Evolutionary conservation across 2,888 invertebrate species (phyloP), one percentile per base, ranked within the genome.

Genomic region (Heliconius aoede): DNA sequence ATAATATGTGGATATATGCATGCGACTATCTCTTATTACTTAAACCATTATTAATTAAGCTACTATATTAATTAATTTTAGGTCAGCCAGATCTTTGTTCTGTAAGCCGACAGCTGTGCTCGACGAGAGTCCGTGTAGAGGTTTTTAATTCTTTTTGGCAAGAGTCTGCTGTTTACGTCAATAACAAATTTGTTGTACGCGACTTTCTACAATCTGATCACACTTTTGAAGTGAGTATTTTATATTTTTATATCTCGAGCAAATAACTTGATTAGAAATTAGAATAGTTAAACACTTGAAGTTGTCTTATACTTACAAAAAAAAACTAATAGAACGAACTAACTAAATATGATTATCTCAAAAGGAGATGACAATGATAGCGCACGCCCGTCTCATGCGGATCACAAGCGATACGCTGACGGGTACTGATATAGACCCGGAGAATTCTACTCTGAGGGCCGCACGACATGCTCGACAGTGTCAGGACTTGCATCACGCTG

Each of bases 401-500:
- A 81, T 84, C 5, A 85, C 91, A 0, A 80, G 83, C 58, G 83
- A 86, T 28, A 84, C 86, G 5, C 80, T 94, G 30, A 76, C 87
- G 11, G 85, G 81, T 0, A 67, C 64, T 0, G 86, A 86, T 11
- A 81, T 78, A 9, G 62, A 60, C 4, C 80, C 69, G 3, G 82
- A 83, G 3, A 85, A 88, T 7, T 83, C 86, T 0, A 82, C 80
- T 0, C 79, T 90, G 3, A 84, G 86, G 13, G 91, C 94, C 0
- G 94, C 94, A 0, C 84, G 94, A 58, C 90, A 92, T 28, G 91
- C 94, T 0, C 85, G 91, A 2, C 93, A 93, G 40, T 85, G 92
- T 83, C 91, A 92, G 74, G 91, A 94, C 72, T 82, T 80, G 0
- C 51, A 83, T 0, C 94, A 94, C 78, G 91, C 94, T 13, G 80